Percentiles rank a stretch among this genome's conserved stretches.
Evolutionary conservation across 2,797 vertebrate species (phyloP).

Genomic region (Lithobates sylvaticus): DNA sequence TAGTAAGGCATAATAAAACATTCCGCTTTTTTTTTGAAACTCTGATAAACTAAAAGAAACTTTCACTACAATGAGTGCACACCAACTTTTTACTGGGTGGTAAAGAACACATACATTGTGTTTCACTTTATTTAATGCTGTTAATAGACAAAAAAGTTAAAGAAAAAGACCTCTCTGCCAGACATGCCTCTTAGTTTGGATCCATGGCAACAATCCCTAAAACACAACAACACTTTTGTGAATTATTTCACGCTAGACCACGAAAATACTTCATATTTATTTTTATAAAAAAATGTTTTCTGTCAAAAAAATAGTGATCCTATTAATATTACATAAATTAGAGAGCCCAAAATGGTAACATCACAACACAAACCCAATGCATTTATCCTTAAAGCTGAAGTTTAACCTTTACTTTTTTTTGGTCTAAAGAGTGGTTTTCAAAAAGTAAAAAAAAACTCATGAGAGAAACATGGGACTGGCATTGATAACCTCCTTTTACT

Average conservation of each 20-base stretch:
- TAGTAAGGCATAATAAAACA: no score
- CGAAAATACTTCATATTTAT: not conserved
- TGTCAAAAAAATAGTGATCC: not conserved
- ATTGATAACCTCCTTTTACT: no score
- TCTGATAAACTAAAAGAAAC: not conserved
- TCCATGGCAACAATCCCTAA: conserved; percentile 10
- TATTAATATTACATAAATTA: not conserved
- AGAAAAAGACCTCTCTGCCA: not conserved
- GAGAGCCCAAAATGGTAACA: no score
- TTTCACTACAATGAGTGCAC: not conserved
- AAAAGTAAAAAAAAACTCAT: no score
- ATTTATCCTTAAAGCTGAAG: no score
- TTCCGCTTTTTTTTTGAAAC: not conserved
- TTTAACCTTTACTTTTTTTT: no score
- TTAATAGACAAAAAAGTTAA: not conserved
- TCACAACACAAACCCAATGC: no score
- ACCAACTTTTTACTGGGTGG: not conserved
- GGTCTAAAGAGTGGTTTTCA: no score
- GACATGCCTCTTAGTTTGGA: not conserved
- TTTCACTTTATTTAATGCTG: not conserved
- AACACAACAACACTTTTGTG: not conserved
- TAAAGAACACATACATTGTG: not conserved
- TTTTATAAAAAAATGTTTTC: not conserved
- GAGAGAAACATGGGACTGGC: no score
- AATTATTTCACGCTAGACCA: not conserved